phyloP scores from a whole-genome alignment of 2,888 invertebrate genomes.

The Acanthacorydalis orientalis region DNA sequence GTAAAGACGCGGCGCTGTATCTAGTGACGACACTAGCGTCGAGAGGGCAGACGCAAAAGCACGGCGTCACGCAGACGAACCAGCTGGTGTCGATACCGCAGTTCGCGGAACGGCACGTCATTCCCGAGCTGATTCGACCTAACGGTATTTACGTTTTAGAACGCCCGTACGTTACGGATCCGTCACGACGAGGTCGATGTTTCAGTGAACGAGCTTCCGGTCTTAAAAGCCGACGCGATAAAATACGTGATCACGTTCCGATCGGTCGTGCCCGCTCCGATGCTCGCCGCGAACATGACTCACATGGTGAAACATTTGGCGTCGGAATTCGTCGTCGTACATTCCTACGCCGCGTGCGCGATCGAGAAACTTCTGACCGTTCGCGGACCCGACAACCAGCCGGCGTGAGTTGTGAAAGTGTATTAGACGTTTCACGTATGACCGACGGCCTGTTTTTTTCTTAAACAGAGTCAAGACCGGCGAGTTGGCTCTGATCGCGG shows the following conservation, averaged over 20 bases:
- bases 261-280: slow-evolving; percentile 66
- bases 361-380: slow-evolving; percentile 77
- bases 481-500: slow-evolving; percentile 48
- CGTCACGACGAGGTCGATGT: too few relatives aligned
- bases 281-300: slow-evolving; percentile 59
- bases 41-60: slow-evolving; percentile 73
- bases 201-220: slow-evolving; percentile 69
- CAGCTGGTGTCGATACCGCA: slow-evolving; percentile 77
- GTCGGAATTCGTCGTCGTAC: slow-evolving; percentile 70
- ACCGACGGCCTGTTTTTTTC: too few relatives aligned
- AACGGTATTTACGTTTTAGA: too few relatives aligned
- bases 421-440: not conserved
- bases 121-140: slow-evolving; percentile 64
- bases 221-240: slow-evolving; percentile 89
- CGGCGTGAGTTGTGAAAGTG: slow-evolving; percentile 28
- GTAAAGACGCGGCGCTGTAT: slow-evolving; percentile 92
- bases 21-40: slow-evolving; percentile 89
- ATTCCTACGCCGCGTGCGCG: slow-evolving; percentile 87
- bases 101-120: slow-evolving; percentile 45
- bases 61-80: slow-evolving; percentile 83
- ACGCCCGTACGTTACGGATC: slow-evolving; percentile 6
- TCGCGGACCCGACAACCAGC: slow-evolving; percentile 37
- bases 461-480: slow-evolving; percentile 39
- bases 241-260: slow-evolving; percentile 96
- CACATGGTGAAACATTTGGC: slow-evolving; percentile 60